Conservation (phyloP, 2,113 vertebrate species). For the Pelusios castaneus region DNA sequence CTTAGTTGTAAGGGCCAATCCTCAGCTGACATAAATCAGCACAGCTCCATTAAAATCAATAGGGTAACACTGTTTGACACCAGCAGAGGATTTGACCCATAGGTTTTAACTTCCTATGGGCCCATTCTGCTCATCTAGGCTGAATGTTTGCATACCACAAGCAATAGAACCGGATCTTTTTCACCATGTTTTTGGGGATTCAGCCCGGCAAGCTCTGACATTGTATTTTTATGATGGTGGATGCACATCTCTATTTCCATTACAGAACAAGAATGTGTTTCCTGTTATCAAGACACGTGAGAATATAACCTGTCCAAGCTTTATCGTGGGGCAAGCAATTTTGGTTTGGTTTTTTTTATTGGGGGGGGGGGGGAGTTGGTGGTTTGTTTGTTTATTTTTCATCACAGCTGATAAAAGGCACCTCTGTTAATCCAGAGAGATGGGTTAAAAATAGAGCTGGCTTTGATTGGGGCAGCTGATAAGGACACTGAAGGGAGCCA, state of each 20-base stretch:
- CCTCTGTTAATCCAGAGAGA: background rate
- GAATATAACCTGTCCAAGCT: too few relatives aligned
- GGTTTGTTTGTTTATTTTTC: background rate
- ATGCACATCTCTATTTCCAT: background rate
- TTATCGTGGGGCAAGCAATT: background rate
- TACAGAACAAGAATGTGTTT: background rate
- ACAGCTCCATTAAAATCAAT: background rate
- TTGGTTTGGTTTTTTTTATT: background rate
- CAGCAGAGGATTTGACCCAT: background rate
- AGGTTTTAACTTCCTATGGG: background rate
- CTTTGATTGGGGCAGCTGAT: background rate
- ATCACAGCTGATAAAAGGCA: background rate
- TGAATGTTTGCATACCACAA: background rate
- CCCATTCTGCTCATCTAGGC: background rate
- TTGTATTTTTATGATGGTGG: background rate
- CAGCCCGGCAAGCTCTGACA: background rate
- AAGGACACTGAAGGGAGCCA: background rate
- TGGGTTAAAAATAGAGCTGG: background rate
- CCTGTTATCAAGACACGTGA: background rate
- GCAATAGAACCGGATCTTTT: background rate
- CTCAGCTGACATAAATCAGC: background rate
- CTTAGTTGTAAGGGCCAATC: background rate
- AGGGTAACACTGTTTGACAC: background rate
- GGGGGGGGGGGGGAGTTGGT: too few relatives aligned
- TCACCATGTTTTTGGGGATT: background rate